Evolutionary conservation across 2,113 vertebrate species (phyloP).

Genomic region (Callipepla squamata): DNA sequence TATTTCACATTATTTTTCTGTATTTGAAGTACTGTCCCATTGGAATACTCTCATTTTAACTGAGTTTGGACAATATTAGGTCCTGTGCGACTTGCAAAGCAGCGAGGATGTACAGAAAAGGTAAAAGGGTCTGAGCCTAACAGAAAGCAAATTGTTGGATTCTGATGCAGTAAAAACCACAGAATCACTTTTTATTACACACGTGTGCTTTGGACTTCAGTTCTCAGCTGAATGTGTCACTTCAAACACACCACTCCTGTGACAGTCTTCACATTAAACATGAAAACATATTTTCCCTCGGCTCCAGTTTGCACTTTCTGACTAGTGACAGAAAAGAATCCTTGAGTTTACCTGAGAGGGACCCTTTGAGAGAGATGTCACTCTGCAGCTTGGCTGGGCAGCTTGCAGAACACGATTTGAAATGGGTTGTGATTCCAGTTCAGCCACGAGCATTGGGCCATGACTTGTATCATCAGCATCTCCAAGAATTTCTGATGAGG

Average conservation of each 20-base stretch:
- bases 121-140: background rate
- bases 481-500: constrained; percentile 55
- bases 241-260: background rate
- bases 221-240: background rate
- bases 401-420: constrained; percentile 1
- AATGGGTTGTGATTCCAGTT: constrained; percentile 59
- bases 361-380: background rate
- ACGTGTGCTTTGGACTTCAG: background rate
- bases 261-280: fast-evolving
- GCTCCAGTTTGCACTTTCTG: background rate
- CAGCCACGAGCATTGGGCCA: constrained; percentile 75
- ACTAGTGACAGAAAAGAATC: background rate
- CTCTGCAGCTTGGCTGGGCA: constrained; percentile 14
- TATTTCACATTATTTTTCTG: background rate
- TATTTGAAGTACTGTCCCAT: background rate
- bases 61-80: fast-evolving
- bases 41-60: background rate
- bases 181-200: background rate
- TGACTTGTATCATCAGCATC: constrained; percentile 48
- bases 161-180: background rate
- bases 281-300: background rate
- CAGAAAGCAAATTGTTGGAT: background rate
- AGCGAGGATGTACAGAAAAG: background rate
- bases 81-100: background rate
- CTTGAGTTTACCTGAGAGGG: constrained; percentile 71